Evolutionary conservation across 1,140 invertebrate species (phyloP).

Genomic region (Temnothorax curvispinosus): DNA sequence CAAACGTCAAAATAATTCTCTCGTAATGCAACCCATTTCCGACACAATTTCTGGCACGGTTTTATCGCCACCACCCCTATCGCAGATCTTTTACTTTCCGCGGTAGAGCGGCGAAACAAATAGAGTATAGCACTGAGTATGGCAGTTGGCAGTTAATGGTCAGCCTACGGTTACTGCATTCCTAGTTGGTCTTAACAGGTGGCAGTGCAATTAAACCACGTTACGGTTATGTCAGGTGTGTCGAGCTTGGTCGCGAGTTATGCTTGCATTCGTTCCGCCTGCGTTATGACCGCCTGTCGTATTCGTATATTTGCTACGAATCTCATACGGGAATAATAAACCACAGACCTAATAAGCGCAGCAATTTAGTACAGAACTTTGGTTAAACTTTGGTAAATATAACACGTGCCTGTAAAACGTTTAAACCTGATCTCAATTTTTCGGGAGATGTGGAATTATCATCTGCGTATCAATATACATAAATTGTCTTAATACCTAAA

Average conservation of each 20-base stretch:
- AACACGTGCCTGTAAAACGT: not conserved
- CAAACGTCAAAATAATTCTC: too few species aligned
- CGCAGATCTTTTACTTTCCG: too few species aligned
- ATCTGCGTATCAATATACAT: not conserved
- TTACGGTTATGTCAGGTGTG: conserved; percentile 80
- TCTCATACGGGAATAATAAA: conserved; percentile 31
- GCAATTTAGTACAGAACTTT: conserved; percentile 5
- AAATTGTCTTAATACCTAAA: too few species aligned
- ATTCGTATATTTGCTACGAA: conserved; percentile 44
- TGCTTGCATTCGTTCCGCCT: conserved; percentile 62
- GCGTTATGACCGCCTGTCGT: conserved; percentile 59
- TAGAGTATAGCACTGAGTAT: too few species aligned
- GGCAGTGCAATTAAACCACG: conserved; percentile 82
- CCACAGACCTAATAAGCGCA: conserved; percentile 20
- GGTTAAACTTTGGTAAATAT: conserved; percentile 12
- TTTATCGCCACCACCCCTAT: too few species aligned
- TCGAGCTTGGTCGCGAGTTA: conserved; percentile 65
- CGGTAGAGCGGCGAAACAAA: too few species aligned
- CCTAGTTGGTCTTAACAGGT: conserved; percentile 78
- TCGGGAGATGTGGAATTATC: not conserved
- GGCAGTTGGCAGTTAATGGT: too few species aligned
- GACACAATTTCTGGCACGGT: too few species aligned
- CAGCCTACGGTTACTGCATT: conserved; percentile 42
- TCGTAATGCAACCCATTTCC: too few species aligned
- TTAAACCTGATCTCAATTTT: not conserved